Base-by-base conservation (phyloP, 2,888 invertebrate genomes). In the Matsumyia berberina region DNA sequence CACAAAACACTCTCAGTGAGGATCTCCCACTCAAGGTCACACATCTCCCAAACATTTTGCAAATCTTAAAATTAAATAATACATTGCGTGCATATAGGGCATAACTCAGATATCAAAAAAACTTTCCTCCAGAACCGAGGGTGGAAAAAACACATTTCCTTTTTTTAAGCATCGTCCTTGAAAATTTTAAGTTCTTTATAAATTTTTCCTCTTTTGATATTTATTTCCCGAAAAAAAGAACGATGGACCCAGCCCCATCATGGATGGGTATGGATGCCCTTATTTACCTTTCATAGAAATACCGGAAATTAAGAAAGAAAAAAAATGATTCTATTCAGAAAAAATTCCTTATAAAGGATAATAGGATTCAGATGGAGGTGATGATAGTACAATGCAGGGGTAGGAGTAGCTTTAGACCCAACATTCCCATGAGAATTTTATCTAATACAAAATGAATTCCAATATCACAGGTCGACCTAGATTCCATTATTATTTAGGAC, bases 361-460 rank as follows among this genome's bases (percentile, higher is more conserved):
- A 73, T 73, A 44, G 64, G 35, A 74, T 74, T 64, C 64, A 67
- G 53, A 42, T 29, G 24, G 37, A 17, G 55, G n/a, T 31, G 53
- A 53, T 51, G 29, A 9, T 24, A 24, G 24, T 24, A 1, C n/a
- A 17, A 53, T 53, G 37, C 9, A n/a, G 17, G 15, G 33, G 24
- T 8, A 60, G 8, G 5, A 8, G n/a, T 19, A 15, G 35, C 5
- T 12, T 12, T 37, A 5, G 9, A 39, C 64, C 55, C 44, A 44
- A 35, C 64, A 49, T 64, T 74, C 55, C 55, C 64, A 29, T 53
- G 44, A 44, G 64, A 55, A 55, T 64, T 64, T 64, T 9, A 44
- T 55, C 19, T 55, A 55, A 64, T 44, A 39, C 15, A 19, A 64
- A 74, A 64, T 74, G 64, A 44, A 74, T 74, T 55, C 46, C 55